Conservation (phyloP, 2,113 vertebrate genomes). For the Macquaria ambigua region DNA sequence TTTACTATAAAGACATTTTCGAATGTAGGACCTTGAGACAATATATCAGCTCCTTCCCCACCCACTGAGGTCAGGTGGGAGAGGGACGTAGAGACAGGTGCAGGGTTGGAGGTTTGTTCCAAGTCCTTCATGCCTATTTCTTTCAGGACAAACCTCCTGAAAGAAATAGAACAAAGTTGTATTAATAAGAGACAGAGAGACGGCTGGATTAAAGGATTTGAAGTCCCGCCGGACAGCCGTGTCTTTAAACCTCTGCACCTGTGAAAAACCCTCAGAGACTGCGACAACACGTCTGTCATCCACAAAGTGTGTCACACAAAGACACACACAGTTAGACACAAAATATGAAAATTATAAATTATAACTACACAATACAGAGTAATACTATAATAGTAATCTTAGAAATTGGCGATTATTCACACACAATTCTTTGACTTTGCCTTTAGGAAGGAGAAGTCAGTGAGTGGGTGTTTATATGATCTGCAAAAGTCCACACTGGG, state of each 20-base stretch:
- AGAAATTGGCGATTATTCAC: background rate
- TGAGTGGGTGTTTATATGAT: background rate
- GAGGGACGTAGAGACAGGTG: too few species aligned
- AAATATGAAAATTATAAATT: background rate
- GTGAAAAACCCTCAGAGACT: slow-evolving; percentile 26
- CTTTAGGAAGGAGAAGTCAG: background rate
- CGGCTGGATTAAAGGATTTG: slow-evolving; percentile 77
- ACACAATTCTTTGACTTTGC: background rate
- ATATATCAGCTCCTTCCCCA: background rate
- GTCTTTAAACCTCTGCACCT: slow-evolving; percentile 65
- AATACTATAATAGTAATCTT: background rate
- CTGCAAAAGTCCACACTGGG: background rate
- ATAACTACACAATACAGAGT: background rate
- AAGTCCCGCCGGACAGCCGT: slow-evolving; percentile 10
- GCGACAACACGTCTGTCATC: slow-evolving; percentile 34
- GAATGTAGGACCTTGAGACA: background rate
- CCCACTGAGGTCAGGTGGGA: background rate
- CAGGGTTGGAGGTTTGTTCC: background rate
- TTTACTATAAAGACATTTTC: background rate
- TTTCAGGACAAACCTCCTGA: slow-evolving; percentile 19
- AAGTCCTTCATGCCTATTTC: background rate
- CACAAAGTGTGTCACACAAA: slow-evolving; percentile 43
- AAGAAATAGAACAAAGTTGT: slow-evolving; percentile 50
- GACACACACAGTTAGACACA: slow-evolving; percentile 4
- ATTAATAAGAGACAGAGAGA: slow-evolving; percentile 63